Percentiles rank a stretch among this genome's conserved stretches.
Conservation (phyloP, 2,797 vertebrate species). For the Gallinago stenura region DNA sequence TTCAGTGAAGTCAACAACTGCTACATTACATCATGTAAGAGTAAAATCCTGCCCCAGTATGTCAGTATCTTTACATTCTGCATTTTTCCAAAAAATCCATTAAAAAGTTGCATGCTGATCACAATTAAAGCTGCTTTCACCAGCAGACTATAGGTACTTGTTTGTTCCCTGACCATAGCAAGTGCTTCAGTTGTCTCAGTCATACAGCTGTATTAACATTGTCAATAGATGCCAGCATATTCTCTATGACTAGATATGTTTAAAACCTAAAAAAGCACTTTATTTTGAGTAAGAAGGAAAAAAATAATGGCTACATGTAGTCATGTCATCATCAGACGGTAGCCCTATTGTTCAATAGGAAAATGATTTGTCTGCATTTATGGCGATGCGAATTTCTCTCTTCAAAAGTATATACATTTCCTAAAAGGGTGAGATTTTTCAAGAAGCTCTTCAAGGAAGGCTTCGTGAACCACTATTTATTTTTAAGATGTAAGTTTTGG, state of each 20-base stretch:
- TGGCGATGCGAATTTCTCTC: background rate
- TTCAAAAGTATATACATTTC: background rate
- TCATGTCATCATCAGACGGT: background rate
- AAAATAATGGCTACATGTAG: background rate
- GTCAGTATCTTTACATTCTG: background rate
- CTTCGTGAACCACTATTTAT: background rate
- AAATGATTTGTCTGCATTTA: background rate
- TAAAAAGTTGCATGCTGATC: background rate
- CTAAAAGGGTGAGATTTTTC: background rate
- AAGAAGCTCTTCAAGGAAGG: background rate
- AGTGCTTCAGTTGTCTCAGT: background rate
- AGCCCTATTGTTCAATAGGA: background rate
- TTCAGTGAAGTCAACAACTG: background rate
- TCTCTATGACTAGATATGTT: background rate
- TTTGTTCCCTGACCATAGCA: background rate
- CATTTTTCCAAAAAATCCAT: background rate
- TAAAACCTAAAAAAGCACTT: background rate
- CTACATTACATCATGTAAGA: background rate
- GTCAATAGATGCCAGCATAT: background rate
- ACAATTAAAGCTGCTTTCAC: background rate
- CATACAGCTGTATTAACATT: background rate
- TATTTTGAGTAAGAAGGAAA: background rate
- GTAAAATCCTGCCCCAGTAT: background rate
- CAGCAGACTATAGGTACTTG: background rate
- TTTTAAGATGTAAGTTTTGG: background rate